These are phyloP conservation scores for Theonella swinhoei DNA, from an alignment of 37 sponge, comb jelly and placozoan species.

Conservation along the genomic window DNA sequence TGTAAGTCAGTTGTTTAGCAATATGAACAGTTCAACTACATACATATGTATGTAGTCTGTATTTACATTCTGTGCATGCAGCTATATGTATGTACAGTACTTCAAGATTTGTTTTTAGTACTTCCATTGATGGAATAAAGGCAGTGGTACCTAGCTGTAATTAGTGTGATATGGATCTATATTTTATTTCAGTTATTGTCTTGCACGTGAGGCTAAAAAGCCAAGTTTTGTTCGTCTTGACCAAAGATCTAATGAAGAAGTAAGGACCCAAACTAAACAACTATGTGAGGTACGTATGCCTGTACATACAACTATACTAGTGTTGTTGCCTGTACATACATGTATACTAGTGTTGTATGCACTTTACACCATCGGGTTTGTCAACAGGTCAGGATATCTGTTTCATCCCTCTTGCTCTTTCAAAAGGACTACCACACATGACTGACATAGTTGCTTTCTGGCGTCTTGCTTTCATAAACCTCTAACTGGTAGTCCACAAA, in stretches of 20 bases:
- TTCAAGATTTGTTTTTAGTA: conserved; percentile 10
- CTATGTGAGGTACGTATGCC: conserved; percentile 78
- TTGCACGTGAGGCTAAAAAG: conserved; percentile 85
- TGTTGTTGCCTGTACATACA: neutral
- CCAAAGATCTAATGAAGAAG: conserved; percentile 79
- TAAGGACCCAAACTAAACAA: conserved; percentile 85
- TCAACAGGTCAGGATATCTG: too few species aligned
- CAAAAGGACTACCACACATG: too few species aligned
- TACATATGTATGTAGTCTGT: too few species aligned
- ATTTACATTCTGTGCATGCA: neutral
- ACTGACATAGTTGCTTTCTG: too few species aligned
- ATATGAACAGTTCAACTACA: neutral
- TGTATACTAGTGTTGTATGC: too few species aligned
- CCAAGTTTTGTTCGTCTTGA: conserved; percentile 85
- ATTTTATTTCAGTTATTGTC: conserved; percentile 53
- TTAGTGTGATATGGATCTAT: neutral
- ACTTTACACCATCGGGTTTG: too few species aligned
- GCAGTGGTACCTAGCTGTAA: too few species aligned
- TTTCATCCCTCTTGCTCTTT: too few species aligned
- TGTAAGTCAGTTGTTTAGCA: conserved; percentile 54
- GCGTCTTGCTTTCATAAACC: too few species aligned
- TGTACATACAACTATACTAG: neutral
- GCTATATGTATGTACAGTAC: neutral
- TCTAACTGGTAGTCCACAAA: too few species aligned
- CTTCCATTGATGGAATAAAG: too few species aligned